A percentile compares a stretch with the other conserved stretches of the same genome.
Conservation (phyloP, 2,797 vertebrate genomes). For the Euphonia xanthogaster region DNA sequence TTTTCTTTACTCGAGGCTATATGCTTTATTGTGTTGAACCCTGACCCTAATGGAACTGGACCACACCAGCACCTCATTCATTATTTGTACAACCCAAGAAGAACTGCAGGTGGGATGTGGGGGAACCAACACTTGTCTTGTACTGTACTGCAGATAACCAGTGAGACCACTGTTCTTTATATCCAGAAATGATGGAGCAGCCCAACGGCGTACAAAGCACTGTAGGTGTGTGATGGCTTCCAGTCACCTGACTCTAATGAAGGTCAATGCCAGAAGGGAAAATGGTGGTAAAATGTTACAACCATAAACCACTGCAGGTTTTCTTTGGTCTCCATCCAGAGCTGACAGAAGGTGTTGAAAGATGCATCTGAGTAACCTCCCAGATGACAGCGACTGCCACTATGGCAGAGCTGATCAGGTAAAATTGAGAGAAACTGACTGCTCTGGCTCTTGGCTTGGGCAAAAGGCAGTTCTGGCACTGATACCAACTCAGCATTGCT, state of each 20-base stretch:
- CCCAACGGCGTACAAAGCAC: fast-evolving
- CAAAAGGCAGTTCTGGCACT: background rate
- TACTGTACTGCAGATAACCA: background rate
- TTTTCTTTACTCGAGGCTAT: background rate
- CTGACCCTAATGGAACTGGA: fast-evolving
- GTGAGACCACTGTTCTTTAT: background rate
- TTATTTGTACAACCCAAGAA: background rate
- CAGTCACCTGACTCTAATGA: background rate
- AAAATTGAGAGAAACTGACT: background rate
- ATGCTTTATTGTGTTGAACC: fast-evolving
- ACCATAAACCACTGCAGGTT: background rate
- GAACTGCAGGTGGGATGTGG: background rate
- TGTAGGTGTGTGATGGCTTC: background rate
- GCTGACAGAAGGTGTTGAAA: background rate
- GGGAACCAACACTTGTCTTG: background rate
- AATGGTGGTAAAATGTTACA: background rate
- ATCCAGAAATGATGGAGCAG: background rate
- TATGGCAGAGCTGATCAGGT: background rate
- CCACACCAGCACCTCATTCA: fast-evolving
- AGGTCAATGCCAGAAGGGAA: background rate
- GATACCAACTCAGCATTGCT: background rate
- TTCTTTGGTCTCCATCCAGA: background rate
- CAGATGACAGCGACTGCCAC: background rate
- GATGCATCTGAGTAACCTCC: background rate
- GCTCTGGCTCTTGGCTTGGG: background rate